Evolutionary conservation across 1,140 invertebrate genomes (phyloP).

Genomic region (Diorhabda carinulata): DNA sequence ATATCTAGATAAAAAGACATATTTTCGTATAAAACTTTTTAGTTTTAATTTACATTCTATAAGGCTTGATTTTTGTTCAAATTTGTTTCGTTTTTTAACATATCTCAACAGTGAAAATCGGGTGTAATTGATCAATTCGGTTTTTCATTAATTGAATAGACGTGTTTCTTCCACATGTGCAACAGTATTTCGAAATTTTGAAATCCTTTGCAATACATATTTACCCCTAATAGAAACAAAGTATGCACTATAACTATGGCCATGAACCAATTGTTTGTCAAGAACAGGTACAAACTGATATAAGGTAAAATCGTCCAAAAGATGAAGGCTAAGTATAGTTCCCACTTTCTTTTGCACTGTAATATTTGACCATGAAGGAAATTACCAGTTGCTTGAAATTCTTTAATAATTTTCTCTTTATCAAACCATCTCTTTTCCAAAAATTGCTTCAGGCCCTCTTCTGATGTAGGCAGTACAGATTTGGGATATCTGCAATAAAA

Average conservation of each 20-base stretch:
- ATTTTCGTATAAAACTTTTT: no score
- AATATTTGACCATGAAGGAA: conserved; percentile 44
- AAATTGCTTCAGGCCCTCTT: conserved; percentile 60
- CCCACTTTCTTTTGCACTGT: conserved; percentile 43
- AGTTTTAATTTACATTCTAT: no score
- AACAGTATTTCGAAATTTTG: conserved; percentile 51
- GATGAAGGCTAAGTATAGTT: conserved; percentile 52
- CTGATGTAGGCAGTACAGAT: conserved; percentile 56
- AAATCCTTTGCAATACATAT: conserved; percentile 53
- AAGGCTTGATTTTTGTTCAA: no score
- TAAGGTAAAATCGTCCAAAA: conserved; percentile 55
- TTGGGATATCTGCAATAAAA: conserved; percentile 52
- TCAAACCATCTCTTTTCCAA: conserved; percentile 66
- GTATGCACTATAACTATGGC: conserved; percentile 51
- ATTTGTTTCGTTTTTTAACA: no score
- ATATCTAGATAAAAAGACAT: no score
- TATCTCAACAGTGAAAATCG: no score
- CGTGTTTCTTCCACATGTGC: conserved; percentile 21
- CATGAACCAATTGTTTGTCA: conserved; percentile 50
- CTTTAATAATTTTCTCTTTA: conserved; percentile 62
- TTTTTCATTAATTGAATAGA: not conserved
- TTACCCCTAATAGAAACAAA: conserved; percentile 51
- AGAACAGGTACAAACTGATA: conserved; percentile 47
- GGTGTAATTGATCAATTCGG: no score
- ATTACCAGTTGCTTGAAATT: conserved; percentile 56